Percentiles rank a stretch among this genome's conserved stretches.
These are phyloP conservation scores for Meandrina meandrites DNA, from an alignment of 92 coral and sea anemone genomes.

Conservation along the genomic window DNA sequence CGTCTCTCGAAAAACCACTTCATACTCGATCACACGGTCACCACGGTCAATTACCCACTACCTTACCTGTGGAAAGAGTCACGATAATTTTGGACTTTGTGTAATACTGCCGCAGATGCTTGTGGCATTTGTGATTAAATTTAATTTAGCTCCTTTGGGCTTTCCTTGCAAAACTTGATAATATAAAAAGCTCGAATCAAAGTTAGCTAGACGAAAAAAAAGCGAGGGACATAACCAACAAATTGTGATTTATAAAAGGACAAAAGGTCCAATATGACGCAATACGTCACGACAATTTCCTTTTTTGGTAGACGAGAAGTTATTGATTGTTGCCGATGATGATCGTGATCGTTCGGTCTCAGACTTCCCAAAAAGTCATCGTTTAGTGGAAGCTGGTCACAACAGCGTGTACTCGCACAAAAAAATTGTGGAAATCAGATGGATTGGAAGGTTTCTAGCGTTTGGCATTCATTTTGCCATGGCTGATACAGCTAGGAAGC, in stretches of 20 bases:
- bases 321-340: conserved; percentile 27
- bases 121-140: no score
- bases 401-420: conserved; percentile 22
- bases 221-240: no score
- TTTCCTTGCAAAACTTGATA: no score
- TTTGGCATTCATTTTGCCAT: conserved; percentile 50
- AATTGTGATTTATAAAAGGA: no score
- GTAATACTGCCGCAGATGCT: background rate
- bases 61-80: background rate
- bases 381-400: conserved; percentile 25
- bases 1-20: background rate
- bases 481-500: conserved; percentile 40
- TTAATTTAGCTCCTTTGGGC: no score
- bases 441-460: conserved; percentile 48
- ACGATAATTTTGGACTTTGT: background rate
- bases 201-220: no score
- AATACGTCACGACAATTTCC: conserved; percentile 41
- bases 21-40: no score
- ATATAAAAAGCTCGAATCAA: no score
- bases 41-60: no score
- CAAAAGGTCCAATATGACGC: background rate
- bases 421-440: conserved; percentile 21
- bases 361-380: conserved; percentile 13
- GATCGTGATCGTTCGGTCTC: conserved; percentile 29
- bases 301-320: conserved; percentile 56